A percentile compares a stretch with the other conserved stretches of the same genome.
phyloP scores from a whole-genome alignment of 2,888 invertebrate species.

The Ischnura elegans region DNA sequence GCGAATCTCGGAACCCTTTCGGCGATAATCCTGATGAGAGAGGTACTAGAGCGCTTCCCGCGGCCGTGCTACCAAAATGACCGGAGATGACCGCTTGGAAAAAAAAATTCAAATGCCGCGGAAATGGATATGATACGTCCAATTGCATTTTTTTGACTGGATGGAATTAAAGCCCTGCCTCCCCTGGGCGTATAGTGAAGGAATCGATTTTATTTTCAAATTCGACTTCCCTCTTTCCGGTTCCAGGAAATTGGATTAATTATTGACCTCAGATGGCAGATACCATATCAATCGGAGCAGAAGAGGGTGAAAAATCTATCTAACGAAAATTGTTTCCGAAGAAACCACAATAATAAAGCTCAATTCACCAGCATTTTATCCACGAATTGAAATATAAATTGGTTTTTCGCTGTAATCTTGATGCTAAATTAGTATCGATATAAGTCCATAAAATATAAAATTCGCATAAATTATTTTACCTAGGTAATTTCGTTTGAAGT shows the following conservation, averaged over 20 bases:
- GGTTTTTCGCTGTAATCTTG: too few relatives aligned
- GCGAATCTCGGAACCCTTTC: neutral
- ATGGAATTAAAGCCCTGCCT: neutral
- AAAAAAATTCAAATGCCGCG: neutral
- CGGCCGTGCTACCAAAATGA: neutral
- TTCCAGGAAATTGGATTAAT: constrained; percentile 12
- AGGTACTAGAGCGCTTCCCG: neutral
- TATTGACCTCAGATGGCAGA: neutral
- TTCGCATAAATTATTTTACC: too few relatives aligned
- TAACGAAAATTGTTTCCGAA: neutral
- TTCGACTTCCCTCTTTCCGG: neutral
- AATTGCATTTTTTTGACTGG: neutral
- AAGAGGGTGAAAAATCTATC: neutral
- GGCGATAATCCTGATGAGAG: neutral
- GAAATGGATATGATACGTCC: neutral
- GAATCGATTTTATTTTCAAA: neutral
- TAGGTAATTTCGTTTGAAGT: too few relatives aligned
- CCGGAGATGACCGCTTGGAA: neutral
- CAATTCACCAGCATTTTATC: neutral
- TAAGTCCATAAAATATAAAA: too few relatives aligned
- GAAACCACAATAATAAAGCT: neutral
- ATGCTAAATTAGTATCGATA: too few relatives aligned
- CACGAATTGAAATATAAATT: too few relatives aligned
- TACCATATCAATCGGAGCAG: neutral
- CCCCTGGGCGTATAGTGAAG: neutral